These are phyloP conservation scores for Mungos mungo DNA, from an alignment of 2,113 vertebrate genomes.

Conservation along the genomic window DNA sequence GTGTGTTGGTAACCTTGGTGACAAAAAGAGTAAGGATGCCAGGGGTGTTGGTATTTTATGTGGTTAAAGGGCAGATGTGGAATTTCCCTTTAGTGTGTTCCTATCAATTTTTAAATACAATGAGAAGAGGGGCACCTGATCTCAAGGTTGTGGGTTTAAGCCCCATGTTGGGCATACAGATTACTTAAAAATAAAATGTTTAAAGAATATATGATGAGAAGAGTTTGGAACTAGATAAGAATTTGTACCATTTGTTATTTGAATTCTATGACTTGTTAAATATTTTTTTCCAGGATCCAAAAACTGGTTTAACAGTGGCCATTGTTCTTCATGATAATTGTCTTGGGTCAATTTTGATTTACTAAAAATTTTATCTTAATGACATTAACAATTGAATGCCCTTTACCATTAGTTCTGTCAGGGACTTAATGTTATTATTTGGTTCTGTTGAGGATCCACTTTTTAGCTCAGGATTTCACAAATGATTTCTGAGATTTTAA, in stretches of 20 bases:
- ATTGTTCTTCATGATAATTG: constrained; percentile 7
- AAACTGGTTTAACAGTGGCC: neutral
- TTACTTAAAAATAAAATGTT: neutral
- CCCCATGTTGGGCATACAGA: neutral
- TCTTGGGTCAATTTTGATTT: constrained; percentile 14
- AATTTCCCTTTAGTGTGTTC: constrained; percentile 20
- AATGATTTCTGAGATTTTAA: constrained; percentile 28
- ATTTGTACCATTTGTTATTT: constrained; percentile 5
- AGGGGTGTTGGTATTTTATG: constrained; percentile 24
- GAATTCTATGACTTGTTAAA: constrained; percentile 38
- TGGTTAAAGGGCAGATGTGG: neutral
- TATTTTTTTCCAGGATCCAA: neutral
- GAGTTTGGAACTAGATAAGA: constrained; percentile 7
- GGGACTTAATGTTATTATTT: neutral
- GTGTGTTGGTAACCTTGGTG: neutral
- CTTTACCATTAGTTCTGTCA: neutral
- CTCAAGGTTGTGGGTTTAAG: neutral
- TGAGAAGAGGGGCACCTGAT: neutral
- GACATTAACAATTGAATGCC: neutral
- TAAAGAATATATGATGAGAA: neutral
- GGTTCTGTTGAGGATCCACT: neutral
- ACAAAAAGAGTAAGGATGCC: neutral
- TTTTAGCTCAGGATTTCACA: neutral
- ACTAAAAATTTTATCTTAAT: constrained; percentile 30
- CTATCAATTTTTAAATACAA: neutral